Percentiles rank a stretch among this genome's conserved stretches.
Conservation (phyloP, 1,140 invertebrate species). For the silkworm (Bombyx mori) region ASM3026992v2 NC_085107.1:11112001-11112500, state of each 20-base stretch:
- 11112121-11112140: too few relatives aligned
- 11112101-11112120: too few relatives aligned
- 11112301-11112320: conserved; percentile 63
- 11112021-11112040: conserved; percentile 30
- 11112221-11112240: conserved; percentile 53
- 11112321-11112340: conserved; percentile 19
- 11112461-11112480: conserved; percentile 43
- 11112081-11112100: too few relatives aligned
- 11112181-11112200: conserved; percentile 47
- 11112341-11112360: background rate
- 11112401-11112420: background rate
- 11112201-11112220: conserved; percentile 51
- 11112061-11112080: too few relatives aligned
- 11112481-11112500: conserved; percentile 58
- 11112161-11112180: conserved; percentile 11
- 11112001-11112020: conserved; percentile 41
- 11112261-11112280: conserved; percentile 38
- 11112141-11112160: background rate
- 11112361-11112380: too few relatives aligned
- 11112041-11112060: background rate
- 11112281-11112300: conserved; percentile 56
- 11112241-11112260: conserved; percentile 47
- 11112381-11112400: background rate
- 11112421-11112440: background rate
- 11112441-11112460: conserved; percentile 5